Conservation (phyloP, 2,888 invertebrate genomes). For the Cantharis rustica region DNA sequence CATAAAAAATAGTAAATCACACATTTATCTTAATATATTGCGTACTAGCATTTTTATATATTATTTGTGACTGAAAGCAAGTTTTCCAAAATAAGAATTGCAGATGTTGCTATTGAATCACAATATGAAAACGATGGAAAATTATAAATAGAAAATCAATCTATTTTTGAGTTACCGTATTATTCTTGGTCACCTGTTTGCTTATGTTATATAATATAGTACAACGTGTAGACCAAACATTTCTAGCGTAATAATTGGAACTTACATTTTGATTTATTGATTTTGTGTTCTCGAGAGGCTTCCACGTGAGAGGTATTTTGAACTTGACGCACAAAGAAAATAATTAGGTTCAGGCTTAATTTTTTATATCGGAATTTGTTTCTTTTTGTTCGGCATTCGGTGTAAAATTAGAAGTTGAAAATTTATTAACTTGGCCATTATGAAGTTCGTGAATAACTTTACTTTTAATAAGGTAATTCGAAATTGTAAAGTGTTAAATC, state of each 20-base stretch:
- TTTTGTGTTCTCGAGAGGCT: not conserved
- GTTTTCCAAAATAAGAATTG: not conserved
- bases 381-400: not conserved
- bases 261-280: not conserved
- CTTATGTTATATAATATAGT: not conserved
- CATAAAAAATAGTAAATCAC: slow-evolving; percentile 1
- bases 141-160: not conserved
- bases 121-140: not conserved
- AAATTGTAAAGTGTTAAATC: not conserved
- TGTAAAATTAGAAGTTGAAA: not conserved
- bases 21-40: not conserved
- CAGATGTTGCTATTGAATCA: not conserved
- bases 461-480: not conserved
- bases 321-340: not conserved
- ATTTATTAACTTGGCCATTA: not conserved
- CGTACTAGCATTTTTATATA: not conserved
- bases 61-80: not conserved
- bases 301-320: not conserved
- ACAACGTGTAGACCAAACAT: not conserved
- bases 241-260: not conserved
- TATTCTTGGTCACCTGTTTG: not conserved
- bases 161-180: not conserved
- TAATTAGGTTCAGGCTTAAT: not conserved
- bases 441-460: not conserved
- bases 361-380: not conserved